Evolutionary conservation across 2,113 vertebrate species (phyloP).

Genomic region (Hiodon alosoides): DNA sequence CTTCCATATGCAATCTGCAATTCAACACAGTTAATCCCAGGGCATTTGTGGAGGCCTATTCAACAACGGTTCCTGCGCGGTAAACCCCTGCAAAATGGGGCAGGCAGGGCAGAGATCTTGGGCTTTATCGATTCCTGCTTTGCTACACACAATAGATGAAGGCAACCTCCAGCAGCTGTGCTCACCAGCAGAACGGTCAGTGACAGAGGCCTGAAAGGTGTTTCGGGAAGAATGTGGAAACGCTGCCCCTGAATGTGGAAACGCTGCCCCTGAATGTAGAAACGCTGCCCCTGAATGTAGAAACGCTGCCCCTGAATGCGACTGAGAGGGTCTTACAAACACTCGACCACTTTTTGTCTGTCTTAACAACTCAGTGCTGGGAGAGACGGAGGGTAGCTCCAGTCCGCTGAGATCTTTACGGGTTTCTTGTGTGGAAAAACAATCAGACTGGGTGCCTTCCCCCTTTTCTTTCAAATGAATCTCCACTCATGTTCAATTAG

Average conservation of each 20-base stretch:
- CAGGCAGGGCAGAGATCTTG: slow-evolving; percentile 45
- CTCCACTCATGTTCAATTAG: not conserved
- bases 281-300: not conserved
- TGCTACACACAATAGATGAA: not conserved
- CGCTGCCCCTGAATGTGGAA: not conserved
- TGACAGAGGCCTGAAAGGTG: not conserved
- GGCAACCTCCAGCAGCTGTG: not conserved
- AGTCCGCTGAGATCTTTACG: not conserved
- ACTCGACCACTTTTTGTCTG: not conserved
- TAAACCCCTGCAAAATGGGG: slow-evolving; percentile 61
- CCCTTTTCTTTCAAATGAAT: not conserved
- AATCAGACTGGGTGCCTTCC: not conserved
- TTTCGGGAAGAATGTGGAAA: not conserved
- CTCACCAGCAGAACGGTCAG: not conserved
- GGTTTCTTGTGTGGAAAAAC: not conserved
- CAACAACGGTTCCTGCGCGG: slow-evolving; percentile 55
- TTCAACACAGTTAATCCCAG: no score
- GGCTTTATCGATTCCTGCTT: slow-evolving; percentile 41
- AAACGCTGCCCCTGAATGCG: not conserved
- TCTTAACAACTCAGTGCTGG: not conserved
- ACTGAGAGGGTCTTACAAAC: not conserved
- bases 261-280: not conserved
- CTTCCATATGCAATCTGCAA: no score
- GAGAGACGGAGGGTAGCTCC: not conserved
- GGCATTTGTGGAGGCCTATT: slow-evolving; percentile 30